Percentiles rank a stretch among this genome's conserved stretches.
Conservation (phyloP, 2,797 vertebrate species). For the Nasua narica region DNA sequence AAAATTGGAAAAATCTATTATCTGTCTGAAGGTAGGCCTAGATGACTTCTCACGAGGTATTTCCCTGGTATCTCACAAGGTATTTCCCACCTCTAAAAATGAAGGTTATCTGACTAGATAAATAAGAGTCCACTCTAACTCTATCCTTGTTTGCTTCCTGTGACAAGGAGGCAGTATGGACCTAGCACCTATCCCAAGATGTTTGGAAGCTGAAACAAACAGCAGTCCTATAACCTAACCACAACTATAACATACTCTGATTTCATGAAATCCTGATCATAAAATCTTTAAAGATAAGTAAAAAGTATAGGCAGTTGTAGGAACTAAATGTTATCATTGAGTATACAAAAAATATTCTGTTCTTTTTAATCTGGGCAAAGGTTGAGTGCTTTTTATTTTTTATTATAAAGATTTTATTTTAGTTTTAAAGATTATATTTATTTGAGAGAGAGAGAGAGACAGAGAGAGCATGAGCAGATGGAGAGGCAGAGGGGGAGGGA, state of each 20-base stretch:
- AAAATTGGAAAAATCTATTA: neutral
- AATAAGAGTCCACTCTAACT: neutral
- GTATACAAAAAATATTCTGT: neutral
- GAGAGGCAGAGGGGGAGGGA: neutral
- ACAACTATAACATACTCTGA: neutral
- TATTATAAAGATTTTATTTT: neutral
- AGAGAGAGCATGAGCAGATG: too few species aligned
- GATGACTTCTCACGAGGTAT: neutral
- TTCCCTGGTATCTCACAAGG: too few species aligned
- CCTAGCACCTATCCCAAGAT: neutral
- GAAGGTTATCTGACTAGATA: neutral
- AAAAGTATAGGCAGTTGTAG: neutral
- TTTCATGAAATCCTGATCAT: neutral
- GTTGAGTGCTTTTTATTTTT: neutral
- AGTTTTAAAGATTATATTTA: neutral
- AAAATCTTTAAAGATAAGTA: slow-evolving; percentile 3
- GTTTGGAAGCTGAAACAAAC: neutral
- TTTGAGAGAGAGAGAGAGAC: neutral
- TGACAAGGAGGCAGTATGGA: neutral
- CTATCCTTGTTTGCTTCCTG: neutral
- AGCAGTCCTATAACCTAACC: neutral
- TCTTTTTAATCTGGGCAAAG: slow-evolving; percentile 32
- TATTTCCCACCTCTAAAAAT: neutral
- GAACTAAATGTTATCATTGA: neutral
- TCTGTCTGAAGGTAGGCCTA: neutral